Base-by-base conservation (phyloP, 2,888 invertebrate genomes). In the Hirtodrosophila trivittata region DNA sequence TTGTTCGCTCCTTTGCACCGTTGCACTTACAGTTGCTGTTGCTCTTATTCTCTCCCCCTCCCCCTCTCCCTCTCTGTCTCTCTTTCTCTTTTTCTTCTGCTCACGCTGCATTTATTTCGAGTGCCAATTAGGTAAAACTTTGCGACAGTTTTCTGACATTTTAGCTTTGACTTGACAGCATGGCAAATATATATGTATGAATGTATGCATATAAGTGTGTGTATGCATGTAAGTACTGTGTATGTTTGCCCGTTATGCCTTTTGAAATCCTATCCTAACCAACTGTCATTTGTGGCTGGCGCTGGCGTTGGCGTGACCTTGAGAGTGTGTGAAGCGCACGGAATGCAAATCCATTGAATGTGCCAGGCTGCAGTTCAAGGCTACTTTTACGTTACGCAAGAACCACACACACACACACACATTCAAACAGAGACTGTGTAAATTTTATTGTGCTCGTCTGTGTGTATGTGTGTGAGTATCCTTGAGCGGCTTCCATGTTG, bases 291-390 rank as follows among this genome's bases (percentile, higher is more conserved):
- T 70, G 74, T 21, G 51, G 62, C 58, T 69, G 58, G 49, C 56
- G 55, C 56, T 66, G 60, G 62, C 55, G 72, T n/a, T 28, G 28
- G 28, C 28, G 54, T 57, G 68, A 68, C 68, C 68, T 68, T 68
- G 62, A 30, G 37, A 35, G 39, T 43, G 68, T 51, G 55, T 46
- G 60, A 51, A 67, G 66, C 45, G 81, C 62, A 75, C 65, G 82
- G 80, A 78, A 85, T 86, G 87, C 82, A 84, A 86, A 84, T 84
- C 87, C 83, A 84, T 84, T 84, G 87, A 86, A 84, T 82, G 82
- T 87, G 82, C 67, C 78, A 77, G 70, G 68, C 82, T 84, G 83
- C 86, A 82, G 87, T 84, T 84, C 83, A 84, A 86, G 87, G 83
- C 87, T 84, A 71, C 59, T 84, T 84, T 84, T 84, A 84, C 83